Conservation (phyloP, 2,797 vertebrate genomes). For the Bufotes viridis region DNA sequence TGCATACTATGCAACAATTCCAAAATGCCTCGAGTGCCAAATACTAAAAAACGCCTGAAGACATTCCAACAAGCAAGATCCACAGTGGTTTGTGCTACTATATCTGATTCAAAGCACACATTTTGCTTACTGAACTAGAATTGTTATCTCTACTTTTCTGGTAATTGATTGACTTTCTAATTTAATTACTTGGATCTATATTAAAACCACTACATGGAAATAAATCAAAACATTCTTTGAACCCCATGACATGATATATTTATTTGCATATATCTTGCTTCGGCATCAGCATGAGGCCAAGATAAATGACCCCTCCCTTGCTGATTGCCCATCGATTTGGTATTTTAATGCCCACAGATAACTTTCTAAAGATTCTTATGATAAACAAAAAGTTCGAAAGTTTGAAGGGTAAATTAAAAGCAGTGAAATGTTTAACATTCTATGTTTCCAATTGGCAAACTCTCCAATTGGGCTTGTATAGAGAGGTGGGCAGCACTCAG, state of each 20-base stretch:
- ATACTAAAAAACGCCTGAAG: background rate
- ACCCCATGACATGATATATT: conserved; percentile 38
- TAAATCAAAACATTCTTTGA: conserved; percentile 45
- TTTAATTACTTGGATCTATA: conserved; percentile 46
- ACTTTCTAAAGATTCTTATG: conserved; percentile 34
- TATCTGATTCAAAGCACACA: conserved; percentile 13
- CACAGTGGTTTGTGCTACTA: background rate
- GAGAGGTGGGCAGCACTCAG: background rate
- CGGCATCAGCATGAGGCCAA: conserved; percentile 29
- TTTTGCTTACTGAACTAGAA: conserved; percentile 31
- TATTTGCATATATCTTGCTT: conserved; percentile 47
- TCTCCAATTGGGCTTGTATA: too few relatives aligned
- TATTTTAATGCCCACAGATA: conserved; percentile 45
- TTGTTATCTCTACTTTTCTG: conserved; percentile 38
- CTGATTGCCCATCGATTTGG: conserved; percentile 40
- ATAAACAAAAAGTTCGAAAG: conserved; percentile 29
- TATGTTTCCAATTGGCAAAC: background rate
- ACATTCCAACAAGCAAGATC: background rate
- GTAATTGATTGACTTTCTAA: conserved; percentile 48
- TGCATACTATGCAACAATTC: background rate
- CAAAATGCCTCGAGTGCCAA: background rate
- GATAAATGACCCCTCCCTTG: conserved; percentile 46
- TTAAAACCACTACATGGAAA: conserved; percentile 44
- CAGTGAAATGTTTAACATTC: background rate
- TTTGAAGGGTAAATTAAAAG: conserved; percentile 45